Evolutionary conservation across 2,113 vertebrate species (phyloP).

Genomic region (Cryptomyrus ogoouensis): DNA sequence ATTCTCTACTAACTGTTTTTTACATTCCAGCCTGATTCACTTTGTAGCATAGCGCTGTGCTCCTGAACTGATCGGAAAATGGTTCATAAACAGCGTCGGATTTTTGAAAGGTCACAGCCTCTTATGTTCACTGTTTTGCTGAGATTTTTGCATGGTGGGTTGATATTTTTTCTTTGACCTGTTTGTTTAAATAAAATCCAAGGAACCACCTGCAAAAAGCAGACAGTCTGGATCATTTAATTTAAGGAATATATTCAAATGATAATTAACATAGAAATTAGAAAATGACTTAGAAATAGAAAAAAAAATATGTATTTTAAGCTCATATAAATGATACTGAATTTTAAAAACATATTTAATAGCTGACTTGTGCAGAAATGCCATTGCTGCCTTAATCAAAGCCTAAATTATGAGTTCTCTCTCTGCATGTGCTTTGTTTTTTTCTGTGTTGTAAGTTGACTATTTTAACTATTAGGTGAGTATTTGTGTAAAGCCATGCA

Average conservation of each 20-base stretch:
- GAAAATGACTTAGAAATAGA: background rate
- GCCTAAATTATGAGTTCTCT: background rate
- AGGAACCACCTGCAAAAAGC: background rate
- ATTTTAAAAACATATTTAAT: background rate
- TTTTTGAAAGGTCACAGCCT: background rate
- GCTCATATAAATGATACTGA: background rate
- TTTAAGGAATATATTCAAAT: background rate
- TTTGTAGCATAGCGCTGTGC: slow-evolving; percentile 26
- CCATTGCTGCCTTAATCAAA: background rate
- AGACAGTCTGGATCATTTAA: background rate
- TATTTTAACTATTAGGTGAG: background rate
- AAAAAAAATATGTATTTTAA: background rate
- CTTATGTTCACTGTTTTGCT: background rate
- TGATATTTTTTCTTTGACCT: background rate
- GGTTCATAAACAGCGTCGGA: background rate
- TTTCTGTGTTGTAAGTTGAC: background rate
- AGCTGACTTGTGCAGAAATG: background rate
- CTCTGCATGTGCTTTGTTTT: background rate
- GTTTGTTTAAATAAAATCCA: background rate
- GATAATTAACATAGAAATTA: background rate
- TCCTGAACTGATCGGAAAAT: background rate
- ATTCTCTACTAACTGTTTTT: slow-evolving; percentile 49
- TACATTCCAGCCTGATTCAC: slow-evolving; percentile 24
- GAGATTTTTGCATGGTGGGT: background rate
- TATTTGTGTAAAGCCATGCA: background rate